A percentile compares a stretch with the other conserved stretches of the same genome.
These are phyloP conservation scores for Nesidiocoris tenuis DNA, from an alignment of 2,888 invertebrate genomes.

Conservation along the genomic window DNA sequence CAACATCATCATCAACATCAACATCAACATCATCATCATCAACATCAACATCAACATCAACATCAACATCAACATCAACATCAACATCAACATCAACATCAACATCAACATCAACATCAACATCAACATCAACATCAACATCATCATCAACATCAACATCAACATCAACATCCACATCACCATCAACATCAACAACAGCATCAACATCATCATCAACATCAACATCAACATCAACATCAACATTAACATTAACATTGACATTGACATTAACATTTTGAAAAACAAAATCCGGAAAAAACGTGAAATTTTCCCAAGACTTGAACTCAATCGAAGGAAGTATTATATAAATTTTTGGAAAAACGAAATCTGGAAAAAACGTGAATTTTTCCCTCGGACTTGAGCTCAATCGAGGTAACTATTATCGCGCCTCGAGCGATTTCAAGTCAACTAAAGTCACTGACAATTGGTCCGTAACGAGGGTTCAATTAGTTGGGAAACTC, in stretches of 20 bases:
- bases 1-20: not conserved
- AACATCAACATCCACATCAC: no score
- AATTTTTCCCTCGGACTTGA: no score
- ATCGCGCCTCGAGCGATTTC: no score
- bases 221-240: not conserved
- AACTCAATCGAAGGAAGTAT: no score
- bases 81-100: not conserved
- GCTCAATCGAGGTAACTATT: no score
- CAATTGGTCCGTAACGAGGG: slow-evolving; percentile 18
- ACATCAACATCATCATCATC: not conserved
- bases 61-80: not conserved
- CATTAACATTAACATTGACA: not conserved
- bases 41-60: not conserved
- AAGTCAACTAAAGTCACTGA: no score
- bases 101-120: not conserved
- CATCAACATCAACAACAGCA: not conserved
- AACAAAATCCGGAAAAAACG: no score
- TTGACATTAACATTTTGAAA: not conserved
- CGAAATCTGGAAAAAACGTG: no score
- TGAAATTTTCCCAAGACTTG: no score
- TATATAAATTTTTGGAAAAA: no score
- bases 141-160: not conserved
- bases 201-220: not conserved
- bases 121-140: not conserved
- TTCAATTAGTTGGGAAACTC: slow-evolving; percentile 19